These are phyloP conservation scores for Philonicus albiceps DNA, from an alignment of 2,888 invertebrate genomes.

Conservation along the genomic window DNA sequence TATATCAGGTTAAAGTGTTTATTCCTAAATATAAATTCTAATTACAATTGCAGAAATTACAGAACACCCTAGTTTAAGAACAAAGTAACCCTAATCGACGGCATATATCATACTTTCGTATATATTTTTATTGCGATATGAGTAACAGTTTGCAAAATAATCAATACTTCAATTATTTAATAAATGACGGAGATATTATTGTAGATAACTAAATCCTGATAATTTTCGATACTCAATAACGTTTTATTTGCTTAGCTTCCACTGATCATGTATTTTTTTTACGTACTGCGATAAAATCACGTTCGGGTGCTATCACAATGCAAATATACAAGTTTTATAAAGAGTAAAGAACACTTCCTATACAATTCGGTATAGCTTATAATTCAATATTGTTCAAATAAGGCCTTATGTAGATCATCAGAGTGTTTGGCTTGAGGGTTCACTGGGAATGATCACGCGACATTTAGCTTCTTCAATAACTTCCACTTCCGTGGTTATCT, in stretches of 20 bases:
- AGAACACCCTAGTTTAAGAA: too few species aligned
- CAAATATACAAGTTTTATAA: background rate
- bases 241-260: background rate
- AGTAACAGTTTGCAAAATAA: background rate
- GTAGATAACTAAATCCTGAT: background rate
- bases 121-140: background rate
- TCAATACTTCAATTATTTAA: background rate
- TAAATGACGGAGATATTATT: background rate
- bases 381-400: background rate
- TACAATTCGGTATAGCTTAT: too few species aligned
- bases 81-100: too few species aligned
- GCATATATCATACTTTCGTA: too few species aligned
- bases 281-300: background rate
- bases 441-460: background rate
- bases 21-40: too few species aligned
- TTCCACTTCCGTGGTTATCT: background rate
- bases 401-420: background rate
- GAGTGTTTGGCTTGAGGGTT: background rate
- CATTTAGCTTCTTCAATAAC: background rate
- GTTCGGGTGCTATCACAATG: background rate
- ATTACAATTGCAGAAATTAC: too few species aligned
- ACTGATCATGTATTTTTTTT: background rate
- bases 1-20: too few species aligned
- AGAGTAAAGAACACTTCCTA: background rate
- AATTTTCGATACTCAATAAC: background rate